phyloP scores from a whole-genome alignment of 2,113 vertebrate genomes.

The Alaudala cheleensis region DNA sequence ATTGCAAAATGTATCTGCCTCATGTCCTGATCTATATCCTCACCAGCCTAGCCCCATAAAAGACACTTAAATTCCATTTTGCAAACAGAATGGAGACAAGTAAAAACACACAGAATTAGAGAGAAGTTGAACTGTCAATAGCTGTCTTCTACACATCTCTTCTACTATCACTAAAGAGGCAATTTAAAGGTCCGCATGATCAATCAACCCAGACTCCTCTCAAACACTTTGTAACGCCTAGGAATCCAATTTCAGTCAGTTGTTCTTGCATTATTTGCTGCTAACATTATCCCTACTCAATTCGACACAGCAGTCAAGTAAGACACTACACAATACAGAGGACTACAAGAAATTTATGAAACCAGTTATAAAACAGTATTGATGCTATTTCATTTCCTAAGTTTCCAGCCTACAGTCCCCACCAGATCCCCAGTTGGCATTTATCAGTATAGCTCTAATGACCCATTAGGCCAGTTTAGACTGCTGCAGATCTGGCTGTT shows the following conservation, averaged over 20 bases:
- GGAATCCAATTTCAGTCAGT: not conserved
- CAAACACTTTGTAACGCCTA: not conserved
- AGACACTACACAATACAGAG: not conserved
- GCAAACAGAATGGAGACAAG: not conserved
- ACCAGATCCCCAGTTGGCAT: not conserved
- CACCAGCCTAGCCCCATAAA: not conserved
- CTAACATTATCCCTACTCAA: not conserved
- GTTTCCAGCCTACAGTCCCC: not conserved
- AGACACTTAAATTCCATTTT: not conserved
- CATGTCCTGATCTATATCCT: not conserved
- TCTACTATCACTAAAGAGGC: not conserved
- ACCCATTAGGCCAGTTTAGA: constrained; percentile 34
- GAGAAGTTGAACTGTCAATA: not conserved
- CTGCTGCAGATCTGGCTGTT: constrained; percentile 3
- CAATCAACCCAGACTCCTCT: not conserved
- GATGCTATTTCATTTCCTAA: not conserved
- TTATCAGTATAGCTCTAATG: constrained; percentile 31
- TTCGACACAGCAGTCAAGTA: not conserved
- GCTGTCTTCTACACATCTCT: not conserved
- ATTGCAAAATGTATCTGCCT: not conserved
- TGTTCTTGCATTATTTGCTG: not conserved
- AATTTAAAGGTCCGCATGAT: not conserved
- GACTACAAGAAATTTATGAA: not conserved
- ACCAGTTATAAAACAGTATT: not conserved
- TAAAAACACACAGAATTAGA: not conserved